Conservation (phyloP, 1,140 invertebrate species). For the Ctenoplectra terminalis region DNA sequence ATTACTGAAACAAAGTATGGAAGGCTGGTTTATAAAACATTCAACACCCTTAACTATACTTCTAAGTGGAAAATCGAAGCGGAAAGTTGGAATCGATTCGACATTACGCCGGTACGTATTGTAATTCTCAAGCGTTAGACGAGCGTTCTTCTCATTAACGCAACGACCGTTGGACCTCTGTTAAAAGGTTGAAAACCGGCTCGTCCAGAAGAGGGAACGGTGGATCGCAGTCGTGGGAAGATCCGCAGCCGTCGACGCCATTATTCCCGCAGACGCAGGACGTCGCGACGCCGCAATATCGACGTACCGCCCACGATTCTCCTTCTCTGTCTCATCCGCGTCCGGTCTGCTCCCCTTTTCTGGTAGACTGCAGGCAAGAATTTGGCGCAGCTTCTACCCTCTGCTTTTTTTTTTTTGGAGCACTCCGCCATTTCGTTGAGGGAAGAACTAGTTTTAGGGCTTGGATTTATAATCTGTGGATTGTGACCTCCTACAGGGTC, state of each 20-base stretch:
- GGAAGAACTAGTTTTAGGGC: background rate
- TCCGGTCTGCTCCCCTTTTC: background rate
- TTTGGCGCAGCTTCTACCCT: constrained; percentile 16
- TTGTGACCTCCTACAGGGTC: no score
- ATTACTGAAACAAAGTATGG: background rate
- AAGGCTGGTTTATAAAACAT: background rate
- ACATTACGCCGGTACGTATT: background rate
- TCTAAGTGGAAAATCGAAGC: background rate
- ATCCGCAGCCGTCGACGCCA: constrained; percentile 76
- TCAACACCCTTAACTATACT: background rate
- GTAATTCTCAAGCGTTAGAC: background rate
- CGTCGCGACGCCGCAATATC: constrained; percentile 78
- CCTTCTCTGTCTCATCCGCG: constrained; percentile 20
- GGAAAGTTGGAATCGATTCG: background rate
- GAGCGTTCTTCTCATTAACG: background rate
- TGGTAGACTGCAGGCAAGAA: background rate
- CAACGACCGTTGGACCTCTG: background rate
- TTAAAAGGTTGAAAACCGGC: constrained; percentile 8
- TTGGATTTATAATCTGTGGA: no score
- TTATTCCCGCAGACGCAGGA: constrained; percentile 68
- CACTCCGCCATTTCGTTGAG: constrained; percentile 34
- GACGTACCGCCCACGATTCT: constrained; percentile 75
- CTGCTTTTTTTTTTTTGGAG: background rate
- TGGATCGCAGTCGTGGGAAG: constrained; percentile 74
- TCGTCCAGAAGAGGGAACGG: constrained; percentile 46